Conservation (phyloP, 2,888 invertebrate genomes). For the Erannis defoliaria region DNA sequence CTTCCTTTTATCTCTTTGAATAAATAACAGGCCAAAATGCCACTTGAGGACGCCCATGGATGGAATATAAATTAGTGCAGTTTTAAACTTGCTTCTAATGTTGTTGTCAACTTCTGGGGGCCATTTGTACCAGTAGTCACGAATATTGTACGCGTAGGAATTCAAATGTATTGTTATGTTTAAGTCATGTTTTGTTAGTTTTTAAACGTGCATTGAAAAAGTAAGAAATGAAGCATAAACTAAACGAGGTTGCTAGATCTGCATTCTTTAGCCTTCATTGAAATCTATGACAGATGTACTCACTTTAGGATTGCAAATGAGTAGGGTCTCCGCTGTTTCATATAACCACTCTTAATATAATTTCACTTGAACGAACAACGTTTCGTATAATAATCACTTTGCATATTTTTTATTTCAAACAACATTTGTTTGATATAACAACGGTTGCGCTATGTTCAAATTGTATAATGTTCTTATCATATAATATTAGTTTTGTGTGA, state of each 20-base stretch:
- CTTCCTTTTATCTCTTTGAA: conserved; percentile 29
- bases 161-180: background rate
- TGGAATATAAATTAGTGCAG: conserved; percentile 27
- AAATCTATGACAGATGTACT: too few species aligned
- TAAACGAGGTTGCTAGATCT: background rate
- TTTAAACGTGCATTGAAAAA: background rate
- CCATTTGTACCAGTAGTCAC: conserved; percentile 10
- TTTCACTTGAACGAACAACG: too few species aligned
- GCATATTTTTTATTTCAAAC: too few species aligned
- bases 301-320: too few species aligned
- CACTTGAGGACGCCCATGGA: conserved; percentile 17
- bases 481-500: too few species aligned
- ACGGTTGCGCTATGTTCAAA: too few species aligned
- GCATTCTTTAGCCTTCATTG: too few species aligned
- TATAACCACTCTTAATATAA: too few species aligned
- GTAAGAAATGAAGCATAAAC: background rate
- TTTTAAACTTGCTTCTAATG: conserved; percentile 17
- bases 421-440: too few species aligned
- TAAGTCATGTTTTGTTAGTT: background rate
- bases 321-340: too few species aligned
- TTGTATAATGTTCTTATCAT: too few species aligned
- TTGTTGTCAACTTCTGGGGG: conserved; percentile 6
- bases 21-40: conserved; percentile 24
- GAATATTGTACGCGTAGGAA: conserved; percentile 4
- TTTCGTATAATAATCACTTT: too few species aligned